Evolutionary conservation across 1,140 invertebrate genomes (phyloP).

Genomic region (Lepidurus couesii): DNA sequence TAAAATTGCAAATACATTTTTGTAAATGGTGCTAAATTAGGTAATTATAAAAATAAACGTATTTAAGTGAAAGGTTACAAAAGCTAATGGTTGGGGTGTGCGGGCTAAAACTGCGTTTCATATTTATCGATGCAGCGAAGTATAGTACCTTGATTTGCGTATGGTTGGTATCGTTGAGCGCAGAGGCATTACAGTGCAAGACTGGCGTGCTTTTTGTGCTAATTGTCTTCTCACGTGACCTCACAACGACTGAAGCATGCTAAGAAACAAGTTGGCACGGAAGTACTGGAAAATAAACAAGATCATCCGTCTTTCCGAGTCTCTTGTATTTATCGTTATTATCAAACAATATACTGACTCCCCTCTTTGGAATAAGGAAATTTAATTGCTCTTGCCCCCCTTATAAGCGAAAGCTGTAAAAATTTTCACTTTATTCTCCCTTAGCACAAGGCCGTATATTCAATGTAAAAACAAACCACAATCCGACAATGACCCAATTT

Average conservation of each 20-base stretch:
- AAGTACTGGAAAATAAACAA: constrained; percentile 6
- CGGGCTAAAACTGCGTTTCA: no score
- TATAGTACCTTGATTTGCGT: no score
- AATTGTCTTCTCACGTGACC: background rate
- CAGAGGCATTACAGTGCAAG: background rate
- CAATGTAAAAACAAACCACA: background rate
- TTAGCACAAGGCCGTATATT: background rate
- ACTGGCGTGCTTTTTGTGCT: background rate
- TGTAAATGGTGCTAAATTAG: background rate
- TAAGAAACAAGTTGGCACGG: background rate
- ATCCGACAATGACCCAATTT: background rate
- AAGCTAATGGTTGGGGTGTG: background rate
- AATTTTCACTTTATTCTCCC: background rate
- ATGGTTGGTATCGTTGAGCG: no score
- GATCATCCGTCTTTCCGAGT: constrained; percentile 1
- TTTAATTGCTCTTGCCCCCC: background rate
- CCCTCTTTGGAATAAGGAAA: no score
- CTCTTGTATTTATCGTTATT: background rate
- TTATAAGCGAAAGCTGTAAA: no score
- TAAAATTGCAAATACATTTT: background rate
- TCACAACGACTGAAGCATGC: background rate
- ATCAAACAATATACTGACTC: background rate
- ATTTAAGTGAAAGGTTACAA: background rate
- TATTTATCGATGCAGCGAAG: no score
- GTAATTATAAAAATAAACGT: background rate